Evolutionary conservation across 2,888 invertebrate species (phyloP), one percentile per base, ranked within the genome.

Genomic region (Chirona hameri): DNA sequence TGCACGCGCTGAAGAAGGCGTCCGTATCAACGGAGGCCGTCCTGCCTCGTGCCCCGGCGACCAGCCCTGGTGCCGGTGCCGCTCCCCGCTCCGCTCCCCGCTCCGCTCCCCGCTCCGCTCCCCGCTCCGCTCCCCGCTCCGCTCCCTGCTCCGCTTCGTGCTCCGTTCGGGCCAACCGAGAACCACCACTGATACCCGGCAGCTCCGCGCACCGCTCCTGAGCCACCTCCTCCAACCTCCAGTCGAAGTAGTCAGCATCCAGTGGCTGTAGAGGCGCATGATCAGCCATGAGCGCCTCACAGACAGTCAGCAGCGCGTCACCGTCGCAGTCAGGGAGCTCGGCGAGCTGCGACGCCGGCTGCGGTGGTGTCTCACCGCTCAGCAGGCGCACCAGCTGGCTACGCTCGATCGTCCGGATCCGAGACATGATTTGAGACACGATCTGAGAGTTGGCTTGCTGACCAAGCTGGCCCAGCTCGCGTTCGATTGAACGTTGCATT

Each of bases 221-320:
- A 5, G 76, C 76, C 76, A 76, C 12, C 76, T 76, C 76, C 76
- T 76, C 76, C 76, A 76, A 39, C 76, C 46, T 21, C 46, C 76
- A 76, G 24, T 76, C 46, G 76, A 76, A 76, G 76, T 46, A 76
- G 76, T 76, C 76, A 0, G 12, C 76, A 18, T 76, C 76, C 24
- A 76, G 76, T 24, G 76, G 24, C 76, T 39, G 21, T 31, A 76
- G 76, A 21, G 21, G 24, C 12, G 46, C 46, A 39, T 21, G 76
- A 3, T 46, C 27, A 3, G 18, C 46, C 24, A 46, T 24, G 24
- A 76, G 76, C 76, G 76, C 76, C 76, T 76, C 76, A 24, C 76
- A 76, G 18, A 76, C 76, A 14, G 76, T 76, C 46, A 76, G 46
- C 24, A 76, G 46, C 9, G 76, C 46, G 76, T 76, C 76, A 0